Evolutionary conservation across 2,797 vertebrate species (phyloP).

Genomic region (Austrolebias charrua): DNA sequence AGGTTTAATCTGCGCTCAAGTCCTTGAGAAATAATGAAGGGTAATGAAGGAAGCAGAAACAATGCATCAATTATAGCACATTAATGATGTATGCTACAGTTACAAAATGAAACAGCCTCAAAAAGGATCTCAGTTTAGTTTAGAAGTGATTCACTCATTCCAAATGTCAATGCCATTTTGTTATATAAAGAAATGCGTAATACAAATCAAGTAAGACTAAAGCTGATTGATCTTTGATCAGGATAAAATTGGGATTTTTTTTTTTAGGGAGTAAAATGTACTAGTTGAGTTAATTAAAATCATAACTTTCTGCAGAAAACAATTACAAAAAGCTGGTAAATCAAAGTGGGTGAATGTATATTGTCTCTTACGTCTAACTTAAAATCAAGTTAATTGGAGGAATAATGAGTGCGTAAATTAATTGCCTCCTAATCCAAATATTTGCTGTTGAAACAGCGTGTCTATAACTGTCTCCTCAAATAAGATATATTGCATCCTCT

Average conservation of each 20-base stretch:
- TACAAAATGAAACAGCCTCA: slow-evolving; percentile 31
- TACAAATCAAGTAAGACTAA: background rate
- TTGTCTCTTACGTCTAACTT: background rate
- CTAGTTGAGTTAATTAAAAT: background rate
- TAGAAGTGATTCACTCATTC: slow-evolving; percentile 22
- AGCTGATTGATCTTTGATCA: background rate
- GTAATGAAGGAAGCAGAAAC: slow-evolving; percentile 69
- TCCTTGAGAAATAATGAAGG: slow-evolving; percentile 76
- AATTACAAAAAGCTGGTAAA: background rate
- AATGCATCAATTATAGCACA: slow-evolving; percentile 49
- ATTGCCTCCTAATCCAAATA: background rate
- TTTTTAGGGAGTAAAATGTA: background rate
- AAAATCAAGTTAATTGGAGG: background rate
- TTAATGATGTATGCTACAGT: slow-evolving; percentile 51
- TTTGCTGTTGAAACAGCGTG: background rate
- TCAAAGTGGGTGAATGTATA: no score
- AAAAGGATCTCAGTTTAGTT: slow-evolving; percentile 29
- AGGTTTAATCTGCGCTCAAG: slow-evolving; percentile 54
- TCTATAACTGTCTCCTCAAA: no score
- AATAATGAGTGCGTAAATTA: background rate
- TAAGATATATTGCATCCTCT: no score
- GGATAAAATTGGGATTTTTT: no score
- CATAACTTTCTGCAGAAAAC: background rate
- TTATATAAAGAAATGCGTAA: background rate
- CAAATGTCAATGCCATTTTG: slow-evolving; percentile 8